phyloP scores from a whole-genome alignment of 1,140 invertebrate genomes.

The Tetramorium simillimum region DNA sequence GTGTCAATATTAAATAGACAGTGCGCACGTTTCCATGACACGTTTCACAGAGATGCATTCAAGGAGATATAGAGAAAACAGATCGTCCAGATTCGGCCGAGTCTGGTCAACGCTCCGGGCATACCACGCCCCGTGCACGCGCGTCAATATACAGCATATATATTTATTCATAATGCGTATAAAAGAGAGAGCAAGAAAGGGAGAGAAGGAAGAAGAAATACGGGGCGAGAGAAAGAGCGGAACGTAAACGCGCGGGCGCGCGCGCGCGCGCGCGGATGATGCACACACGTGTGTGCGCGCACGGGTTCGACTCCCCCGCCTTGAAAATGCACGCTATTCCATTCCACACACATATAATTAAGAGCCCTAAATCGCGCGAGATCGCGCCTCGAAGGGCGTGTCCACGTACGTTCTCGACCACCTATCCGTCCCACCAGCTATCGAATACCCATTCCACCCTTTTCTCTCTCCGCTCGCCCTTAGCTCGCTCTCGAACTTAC shows the following conservation, averaged over 20 bases:
- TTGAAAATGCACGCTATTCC: constrained; percentile 69
- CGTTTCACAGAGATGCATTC: constrained; percentile 33
- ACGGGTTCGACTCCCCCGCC: constrained; percentile 68
- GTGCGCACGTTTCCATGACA: neutral
- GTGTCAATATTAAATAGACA: neutral
- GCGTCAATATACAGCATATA: constrained; percentile 76
- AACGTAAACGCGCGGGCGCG: constrained; percentile 39
- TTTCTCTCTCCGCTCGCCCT: neutral
- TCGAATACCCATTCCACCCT: constrained; percentile 64
- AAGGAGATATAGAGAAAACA: constrained; percentile 62
- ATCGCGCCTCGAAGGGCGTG: constrained; percentile 79
- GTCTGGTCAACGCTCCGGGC: constrained; percentile 74
- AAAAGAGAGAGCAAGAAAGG: constrained; percentile 43
- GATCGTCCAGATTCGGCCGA: constrained; percentile 71
- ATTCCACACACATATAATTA: constrained; percentile 80
- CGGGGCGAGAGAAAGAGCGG: constrained; percentile 39
- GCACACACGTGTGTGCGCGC: constrained; percentile 30
- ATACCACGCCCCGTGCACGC: constrained; percentile 75
- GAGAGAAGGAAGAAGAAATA: constrained; percentile 2
- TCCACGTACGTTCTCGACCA: constrained; percentile 65
- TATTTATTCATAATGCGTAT: constrained; percentile 79
- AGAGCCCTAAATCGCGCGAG: constrained; percentile 82
- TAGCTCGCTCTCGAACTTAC: constrained; percentile 62
- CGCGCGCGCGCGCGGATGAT: constrained; percentile 35
- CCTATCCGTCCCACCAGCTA: constrained; percentile 74